Evolutionary conservation across 2,113 vertebrate genomes (phyloP).

Genomic region (Hippolais icterina): DNA sequence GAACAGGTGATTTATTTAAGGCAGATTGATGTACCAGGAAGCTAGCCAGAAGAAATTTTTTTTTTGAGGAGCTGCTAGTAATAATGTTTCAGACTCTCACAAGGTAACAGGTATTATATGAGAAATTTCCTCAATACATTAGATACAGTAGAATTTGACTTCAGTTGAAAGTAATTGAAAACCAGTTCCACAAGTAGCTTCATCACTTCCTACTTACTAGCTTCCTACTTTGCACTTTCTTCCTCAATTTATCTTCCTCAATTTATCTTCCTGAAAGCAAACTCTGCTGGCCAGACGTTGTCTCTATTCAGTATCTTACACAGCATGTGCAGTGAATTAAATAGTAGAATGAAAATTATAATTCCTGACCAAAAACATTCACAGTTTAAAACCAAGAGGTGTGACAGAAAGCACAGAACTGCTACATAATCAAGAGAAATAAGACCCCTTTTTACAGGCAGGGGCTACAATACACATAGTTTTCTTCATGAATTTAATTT

Average conservation of each 20-base stretch:
- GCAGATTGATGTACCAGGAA: constrained; percentile 15
- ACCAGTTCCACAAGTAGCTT: background rate
- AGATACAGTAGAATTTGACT: background rate
- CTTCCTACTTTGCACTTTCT: background rate
- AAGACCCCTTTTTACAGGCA: background rate
- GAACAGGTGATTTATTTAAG: constrained; percentile 47
- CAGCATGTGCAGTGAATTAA: background rate
- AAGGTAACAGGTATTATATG: background rate
- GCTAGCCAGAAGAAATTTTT: background rate
- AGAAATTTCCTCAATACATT: constrained; percentile 35
- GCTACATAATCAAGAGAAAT: background rate
- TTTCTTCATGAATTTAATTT: background rate
- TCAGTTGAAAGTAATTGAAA: background rate
- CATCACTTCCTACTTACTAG: background rate
- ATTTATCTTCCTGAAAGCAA: constrained; percentile 12
- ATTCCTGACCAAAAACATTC: background rate
- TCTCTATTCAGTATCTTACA: background rate
- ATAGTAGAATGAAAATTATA: background rate
- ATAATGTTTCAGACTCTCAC: constrained; percentile 1
- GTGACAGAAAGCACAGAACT: background rate
- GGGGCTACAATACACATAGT: background rate
- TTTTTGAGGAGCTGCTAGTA: background rate
- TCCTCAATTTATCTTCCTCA: background rate
- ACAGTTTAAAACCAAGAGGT: background rate
- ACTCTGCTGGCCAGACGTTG: background rate